Evolutionary conservation across 2,113 vertebrate species (phyloP), one percentile per base, ranked within the genome.

Genomic region (Meleagris gallopavo): DNA sequence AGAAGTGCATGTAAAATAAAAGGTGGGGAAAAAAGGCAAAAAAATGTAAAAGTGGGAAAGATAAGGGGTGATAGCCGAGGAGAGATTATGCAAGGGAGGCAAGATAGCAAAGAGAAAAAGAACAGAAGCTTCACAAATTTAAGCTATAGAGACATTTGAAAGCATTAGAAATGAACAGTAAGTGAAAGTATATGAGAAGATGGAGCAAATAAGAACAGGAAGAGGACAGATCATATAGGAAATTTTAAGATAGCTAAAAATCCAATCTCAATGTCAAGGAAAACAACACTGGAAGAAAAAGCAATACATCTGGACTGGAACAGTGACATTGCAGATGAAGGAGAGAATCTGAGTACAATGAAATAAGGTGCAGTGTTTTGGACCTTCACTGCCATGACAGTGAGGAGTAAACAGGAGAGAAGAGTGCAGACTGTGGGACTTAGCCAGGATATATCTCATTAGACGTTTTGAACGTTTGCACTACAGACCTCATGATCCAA

Each of bases 401-500:
- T 52, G 36, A 78, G 29, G 30, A 40, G 46, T 21, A 40, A 78
- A 19, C 60, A 55, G 29, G 52, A 41, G 20, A 41, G 52, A 29
- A 46, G 32, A 40, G 11, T 57, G 21, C 22, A 66, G 61, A 65
- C 25, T 66, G 54, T 52, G 15, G 17, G 29, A 79, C 7, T 65
- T 25, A 27, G 7, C 12, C 46, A 65, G 17, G 20, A 32, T 12
- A 43, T 9, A 22, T 18, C 38, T 66, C 19, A 13, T 34, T 38
- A 29, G 16, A 15, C 27, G 2, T 58, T 84, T 86, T 57, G 38
- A 78, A 81, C 55, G 11, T 32, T 64, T 87, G 22, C n/a, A 13
- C 27, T 78, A 86, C 95, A 61, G 69, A 99, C 98, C 97, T 98
- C 97, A 13, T 97, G 84, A 8, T 97, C 95, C 50, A 94, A 69